Conservation (phyloP, 2,113 vertebrate species). For the Guaruba guarouba region DNA sequence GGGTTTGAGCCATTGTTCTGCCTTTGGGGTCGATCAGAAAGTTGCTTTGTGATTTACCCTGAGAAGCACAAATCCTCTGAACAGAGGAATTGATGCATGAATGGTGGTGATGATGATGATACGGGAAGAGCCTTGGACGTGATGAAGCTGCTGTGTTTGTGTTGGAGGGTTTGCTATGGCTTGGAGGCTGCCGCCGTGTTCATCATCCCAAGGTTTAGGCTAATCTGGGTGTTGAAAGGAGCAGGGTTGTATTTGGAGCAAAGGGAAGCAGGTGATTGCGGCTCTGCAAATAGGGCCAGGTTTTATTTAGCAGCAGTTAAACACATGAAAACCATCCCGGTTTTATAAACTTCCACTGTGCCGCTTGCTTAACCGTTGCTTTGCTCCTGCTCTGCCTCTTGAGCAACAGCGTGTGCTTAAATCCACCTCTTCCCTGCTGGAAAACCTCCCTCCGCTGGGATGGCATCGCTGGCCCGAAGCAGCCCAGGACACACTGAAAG, state of each 20-base stretch:
- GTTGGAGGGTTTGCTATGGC: background rate
- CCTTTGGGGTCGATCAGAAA: background rate
- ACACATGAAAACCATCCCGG: fast-evolving
- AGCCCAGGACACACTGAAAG: background rate
- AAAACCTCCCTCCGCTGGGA: background rate
- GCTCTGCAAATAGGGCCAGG: background rate
- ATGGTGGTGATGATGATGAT: background rate
- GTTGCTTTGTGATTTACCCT: background rate
- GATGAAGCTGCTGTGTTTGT: fast-evolving
- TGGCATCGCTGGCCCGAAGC: background rate
- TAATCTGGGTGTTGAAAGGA: background rate
- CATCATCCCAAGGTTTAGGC: background rate
- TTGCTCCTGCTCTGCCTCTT: fast-evolving
- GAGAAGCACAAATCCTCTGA: background rate
- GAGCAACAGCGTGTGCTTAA: background rate
- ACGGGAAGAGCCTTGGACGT: fast-evolving
- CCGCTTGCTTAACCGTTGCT: background rate
- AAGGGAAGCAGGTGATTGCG: background rate
- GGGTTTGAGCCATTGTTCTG: background rate
- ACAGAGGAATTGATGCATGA: background rate
- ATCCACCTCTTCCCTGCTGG: background rate
- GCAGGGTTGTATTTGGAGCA: background rate
- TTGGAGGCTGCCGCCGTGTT: background rate
- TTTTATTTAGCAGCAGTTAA: background rate
- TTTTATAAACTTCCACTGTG: background rate